These are phyloP conservation scores for Phrynocephalus versicolor DNA, from an alignment of 2,113 vertebrate species.

Conservation along the genomic window DNA sequence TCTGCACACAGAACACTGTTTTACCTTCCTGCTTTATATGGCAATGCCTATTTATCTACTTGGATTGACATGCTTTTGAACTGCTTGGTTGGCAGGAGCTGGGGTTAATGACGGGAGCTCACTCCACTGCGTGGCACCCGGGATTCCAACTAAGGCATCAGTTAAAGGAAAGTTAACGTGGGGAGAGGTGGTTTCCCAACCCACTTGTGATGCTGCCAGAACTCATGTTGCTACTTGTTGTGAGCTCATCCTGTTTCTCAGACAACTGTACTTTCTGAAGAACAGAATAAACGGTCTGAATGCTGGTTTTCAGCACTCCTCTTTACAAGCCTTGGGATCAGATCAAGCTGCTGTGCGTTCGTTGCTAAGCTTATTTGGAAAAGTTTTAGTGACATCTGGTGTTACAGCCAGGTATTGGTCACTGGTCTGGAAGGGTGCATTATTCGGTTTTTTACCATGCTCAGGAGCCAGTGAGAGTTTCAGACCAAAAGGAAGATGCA, in stretches of 20 bases:
- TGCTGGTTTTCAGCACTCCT: not conserved
- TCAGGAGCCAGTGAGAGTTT: not conserved
- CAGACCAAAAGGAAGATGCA: not conserved
- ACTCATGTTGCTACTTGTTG: not conserved
- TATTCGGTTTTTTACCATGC: not conserved
- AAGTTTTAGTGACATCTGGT: slow-evolving; percentile 19
- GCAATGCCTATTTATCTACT: no score
- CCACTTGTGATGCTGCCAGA: not conserved
- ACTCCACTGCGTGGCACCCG: no score
- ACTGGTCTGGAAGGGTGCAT: not conserved
- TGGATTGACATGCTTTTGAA: no score
- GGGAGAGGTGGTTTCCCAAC: accelerated
- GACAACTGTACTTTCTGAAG: not conserved
- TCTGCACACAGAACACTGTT: no score
- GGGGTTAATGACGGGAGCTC: no score
- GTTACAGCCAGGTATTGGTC: not conserved
- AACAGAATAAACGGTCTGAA: not conserved
- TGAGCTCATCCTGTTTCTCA: not conserved
- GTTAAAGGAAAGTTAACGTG: not conserved
- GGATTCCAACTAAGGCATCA: no score
- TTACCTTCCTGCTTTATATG: no score
- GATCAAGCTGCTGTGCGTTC: not conserved
- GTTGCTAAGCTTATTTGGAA: not conserved
- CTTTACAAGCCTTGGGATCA: not conserved
- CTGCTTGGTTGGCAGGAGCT: no score